Percentiles rank a stretch among this genome's conserved stretches.
Conservation (phyloP, 1,140 invertebrate species). For the Orussus abietinus region DNA sequence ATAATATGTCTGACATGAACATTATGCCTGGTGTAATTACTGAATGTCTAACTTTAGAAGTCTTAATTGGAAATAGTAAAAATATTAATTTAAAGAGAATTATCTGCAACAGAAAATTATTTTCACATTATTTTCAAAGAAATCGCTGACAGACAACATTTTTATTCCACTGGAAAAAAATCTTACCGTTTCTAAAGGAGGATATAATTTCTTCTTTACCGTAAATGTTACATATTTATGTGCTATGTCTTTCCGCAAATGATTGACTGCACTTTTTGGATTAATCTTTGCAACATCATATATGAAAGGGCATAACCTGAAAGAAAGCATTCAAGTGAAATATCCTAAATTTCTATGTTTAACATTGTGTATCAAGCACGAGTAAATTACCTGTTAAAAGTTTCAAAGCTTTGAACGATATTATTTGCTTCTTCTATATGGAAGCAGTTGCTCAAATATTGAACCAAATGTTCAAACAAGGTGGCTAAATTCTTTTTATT, state of each 20-base stretch:
- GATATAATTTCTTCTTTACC: slow-evolving; percentile 61
- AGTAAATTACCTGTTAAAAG: slow-evolving; percentile 50
- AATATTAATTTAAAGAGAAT: slow-evolving; percentile 76
- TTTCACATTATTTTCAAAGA: slow-evolving; percentile 3
- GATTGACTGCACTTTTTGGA: slow-evolving; percentile 62
- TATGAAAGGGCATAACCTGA: slow-evolving; percentile 63
- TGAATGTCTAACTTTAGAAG: slow-evolving; percentile 84
- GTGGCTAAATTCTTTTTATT: slow-evolving; percentile 74
- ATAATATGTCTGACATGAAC: slow-evolving; percentile 79
- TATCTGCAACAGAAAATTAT: slow-evolving; percentile 55
- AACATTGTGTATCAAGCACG: slow-evolving; percentile 9
- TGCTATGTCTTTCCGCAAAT: slow-evolving; percentile 66
- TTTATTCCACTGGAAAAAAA: too few species aligned
- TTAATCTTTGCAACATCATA: slow-evolving; percentile 71
- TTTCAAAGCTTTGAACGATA: slow-evolving; percentile 57
- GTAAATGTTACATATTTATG: slow-evolving; percentile 69
- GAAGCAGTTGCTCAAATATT: slow-evolving; percentile 67
- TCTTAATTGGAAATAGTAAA: slow-evolving; percentile 76
- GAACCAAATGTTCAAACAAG: slow-evolving; percentile 70
- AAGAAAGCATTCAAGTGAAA: slow-evolving; percentile 24
- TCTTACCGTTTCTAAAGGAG: slow-evolving; percentile 64
- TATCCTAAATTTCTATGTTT: slow-evolving; percentile 13
- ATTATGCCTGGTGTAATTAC: slow-evolving; percentile 79
- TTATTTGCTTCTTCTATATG: slow-evolving; percentile 49
- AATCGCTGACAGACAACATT: slow-evolving; percentile 10